These are phyloP conservation scores for Shargacucullia verbasci DNA, from an alignment of 2,888 invertebrate species.

Conservation along the genomic window DNA sequence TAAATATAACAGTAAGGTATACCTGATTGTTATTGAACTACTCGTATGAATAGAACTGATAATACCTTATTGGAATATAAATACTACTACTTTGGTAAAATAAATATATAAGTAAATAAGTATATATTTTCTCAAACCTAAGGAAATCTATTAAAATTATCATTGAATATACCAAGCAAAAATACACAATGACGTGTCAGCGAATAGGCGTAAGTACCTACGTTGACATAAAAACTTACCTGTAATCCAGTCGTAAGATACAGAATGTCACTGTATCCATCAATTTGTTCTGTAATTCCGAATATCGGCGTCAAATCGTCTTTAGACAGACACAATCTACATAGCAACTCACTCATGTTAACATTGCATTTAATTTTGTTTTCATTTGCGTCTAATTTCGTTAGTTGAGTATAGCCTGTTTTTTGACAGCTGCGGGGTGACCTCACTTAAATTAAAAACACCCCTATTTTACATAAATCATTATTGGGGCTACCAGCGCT, in stretches of 20 bases:
- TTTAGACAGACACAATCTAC: constrained; percentile 57
- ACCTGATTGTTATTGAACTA: no score
- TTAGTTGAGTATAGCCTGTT: constrained; percentile 48
- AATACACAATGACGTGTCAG: neutral
- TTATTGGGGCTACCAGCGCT: constrained; percentile 6
- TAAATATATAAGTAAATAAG: no score
- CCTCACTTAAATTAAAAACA: constrained; percentile 26
- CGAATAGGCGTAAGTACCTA: no score
- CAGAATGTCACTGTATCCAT: constrained; percentile 20
- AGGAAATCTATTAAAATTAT: no score
- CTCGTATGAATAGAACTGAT: no score
- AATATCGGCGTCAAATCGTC: constrained; percentile 50
- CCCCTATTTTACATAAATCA: neutral
- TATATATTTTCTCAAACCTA: no score
- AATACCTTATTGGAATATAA: no score
- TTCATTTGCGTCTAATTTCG: neutral
- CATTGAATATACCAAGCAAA: no score
- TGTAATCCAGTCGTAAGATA: constrained; percentile 36
- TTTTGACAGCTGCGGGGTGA: constrained; percentile 38
- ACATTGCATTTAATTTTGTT: constrained; percentile 13
- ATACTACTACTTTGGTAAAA: no score
- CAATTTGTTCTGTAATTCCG: constrained; percentile 10
- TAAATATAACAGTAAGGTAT: neutral
- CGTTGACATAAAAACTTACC: constrained; percentile 32
- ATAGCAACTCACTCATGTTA: constrained; percentile 40